A percentile compares a stretch with the other conserved stretches of the same genome.
Evolutionary conservation across 2,113 vertebrate genomes (phyloP).

Genomic region (Clinocottus analis): DNA sequence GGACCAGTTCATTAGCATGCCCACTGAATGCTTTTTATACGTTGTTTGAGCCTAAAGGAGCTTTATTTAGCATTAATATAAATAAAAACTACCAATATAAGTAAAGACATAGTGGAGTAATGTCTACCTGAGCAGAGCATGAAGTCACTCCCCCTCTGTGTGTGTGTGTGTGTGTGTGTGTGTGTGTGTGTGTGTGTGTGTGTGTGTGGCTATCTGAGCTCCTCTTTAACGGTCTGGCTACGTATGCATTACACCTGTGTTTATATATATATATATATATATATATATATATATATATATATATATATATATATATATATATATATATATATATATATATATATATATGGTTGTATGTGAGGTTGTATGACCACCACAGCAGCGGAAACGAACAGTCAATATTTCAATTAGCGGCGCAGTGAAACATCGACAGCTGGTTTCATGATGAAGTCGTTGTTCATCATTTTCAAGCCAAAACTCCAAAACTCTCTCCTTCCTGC

Average conservation of each 20-base stretch:
- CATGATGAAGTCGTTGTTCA: neutral
- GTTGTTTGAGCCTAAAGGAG: neutral
- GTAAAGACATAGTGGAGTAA: neutral
- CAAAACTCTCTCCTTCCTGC: neutral
- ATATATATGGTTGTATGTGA: too few relatives aligned
- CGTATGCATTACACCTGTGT: too few relatives aligned
- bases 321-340: too few relatives aligned
- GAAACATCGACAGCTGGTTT: neutral
- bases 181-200: too few relatives aligned
- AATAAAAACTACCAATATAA: neutral
- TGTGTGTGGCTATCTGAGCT: neutral
- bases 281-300: too few relatives aligned
- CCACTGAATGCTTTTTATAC: neutral
- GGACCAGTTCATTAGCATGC: neutral
- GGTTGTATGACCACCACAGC: too few relatives aligned
- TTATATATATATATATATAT: too few relatives aligned
- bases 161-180: too few relatives aligned
- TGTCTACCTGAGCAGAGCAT: neutral
- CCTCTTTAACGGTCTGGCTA: neutral
- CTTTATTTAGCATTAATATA: neutral
- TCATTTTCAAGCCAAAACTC: neutral
- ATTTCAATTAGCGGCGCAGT: neutral
- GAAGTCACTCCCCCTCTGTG: neutral
- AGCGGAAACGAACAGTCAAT: neutral
- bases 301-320: too few relatives aligned